A percentile compares a stretch with the other conserved stretches of the same genome.
Conservation (phyloP, 2,888 invertebrate species). For the Volucella zonaria region DNA sequence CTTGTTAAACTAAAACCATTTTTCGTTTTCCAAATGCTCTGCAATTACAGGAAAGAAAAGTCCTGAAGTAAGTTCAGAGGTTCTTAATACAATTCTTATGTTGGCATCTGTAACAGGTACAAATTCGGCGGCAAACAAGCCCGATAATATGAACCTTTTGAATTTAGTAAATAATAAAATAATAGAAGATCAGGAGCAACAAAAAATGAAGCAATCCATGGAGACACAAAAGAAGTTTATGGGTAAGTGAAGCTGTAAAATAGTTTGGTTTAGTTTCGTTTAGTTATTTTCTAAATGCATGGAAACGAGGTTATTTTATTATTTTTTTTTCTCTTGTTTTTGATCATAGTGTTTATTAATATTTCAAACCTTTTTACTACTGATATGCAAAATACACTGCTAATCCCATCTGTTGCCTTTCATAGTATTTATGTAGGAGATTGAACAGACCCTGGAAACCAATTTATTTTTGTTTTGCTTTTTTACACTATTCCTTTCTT, state of each 20-base stretch:
- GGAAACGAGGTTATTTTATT: not conserved
- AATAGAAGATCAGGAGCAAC: slow-evolving; percentile 81
- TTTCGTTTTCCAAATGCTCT: not conserved
- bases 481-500: no score
- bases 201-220: slow-evolving; percentile 79
- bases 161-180: slow-evolving; percentile 81
- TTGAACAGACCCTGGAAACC: no score
- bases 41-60: slow-evolving; percentile 76
- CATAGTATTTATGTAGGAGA: no score
- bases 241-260: slow-evolving; percentile 69
- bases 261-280: not conserved
- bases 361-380: no score
- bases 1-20: not conserved
- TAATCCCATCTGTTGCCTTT: no score
- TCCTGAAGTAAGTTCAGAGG: slow-evolving; percentile 81
- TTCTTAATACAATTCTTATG: slow-evolving; percentile 82
- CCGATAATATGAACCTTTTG: slow-evolving; percentile 79
- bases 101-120: slow-evolving; percentile 81
- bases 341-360: no score
- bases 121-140: slow-evolving; percentile 75
- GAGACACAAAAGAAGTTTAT: slow-evolving; percentile 80
- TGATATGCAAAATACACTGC: no score
- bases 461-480: no score
- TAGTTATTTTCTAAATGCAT: not conserved
- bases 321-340: no score